phyloP scores from a whole-genome alignment of 2,888 invertebrate species.

The Agonopterix subpropinquella region DNA sequence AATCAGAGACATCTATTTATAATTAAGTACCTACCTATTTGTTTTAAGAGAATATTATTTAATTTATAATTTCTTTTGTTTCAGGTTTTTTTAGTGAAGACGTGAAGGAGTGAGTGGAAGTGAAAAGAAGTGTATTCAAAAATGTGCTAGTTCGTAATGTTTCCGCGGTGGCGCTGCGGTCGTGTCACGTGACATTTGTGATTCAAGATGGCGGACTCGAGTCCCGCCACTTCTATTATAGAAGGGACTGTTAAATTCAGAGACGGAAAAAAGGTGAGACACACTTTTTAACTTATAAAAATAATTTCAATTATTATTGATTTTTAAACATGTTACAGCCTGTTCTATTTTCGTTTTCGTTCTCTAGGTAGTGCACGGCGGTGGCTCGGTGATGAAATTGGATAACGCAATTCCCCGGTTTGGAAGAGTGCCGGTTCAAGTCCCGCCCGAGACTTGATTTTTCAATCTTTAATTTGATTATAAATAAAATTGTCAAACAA shows the following conservation, averaged over 20 bases:
- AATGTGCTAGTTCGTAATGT: constrained; percentile 56
- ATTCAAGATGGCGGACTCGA: constrained; percentile 60
- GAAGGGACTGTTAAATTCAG: constrained; percentile 94
- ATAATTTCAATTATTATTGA: no score
- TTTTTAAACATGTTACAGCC: no score
- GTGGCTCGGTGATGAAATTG: no score
- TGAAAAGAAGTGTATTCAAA: constrained; percentile 7
- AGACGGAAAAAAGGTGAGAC: constrained; percentile 89
- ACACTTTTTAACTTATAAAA: not conserved
- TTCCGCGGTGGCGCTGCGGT: constrained; percentile 51
- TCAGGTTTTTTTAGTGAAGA: constrained; percentile 23
- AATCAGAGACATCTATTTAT: no score
- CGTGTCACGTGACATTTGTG: constrained; percentile 54
- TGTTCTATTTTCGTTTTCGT: no score
- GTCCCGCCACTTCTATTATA: constrained; percentile 84
- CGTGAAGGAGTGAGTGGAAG: constrained; percentile 19
- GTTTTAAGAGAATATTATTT: not conserved
- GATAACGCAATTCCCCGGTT: no score
- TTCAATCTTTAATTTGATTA: no score
- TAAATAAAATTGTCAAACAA: no score
- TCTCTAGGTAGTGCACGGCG: no score
- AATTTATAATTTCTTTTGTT: constrained; percentile 17
- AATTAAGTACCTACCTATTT: no score
- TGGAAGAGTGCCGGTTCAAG: no score
- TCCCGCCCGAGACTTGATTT: no score